Percentiles rank a stretch among this genome's conserved stretches.
phyloP scores from a whole-genome alignment of 2,797 vertebrate species.

The Bufotes viridis region DNA sequence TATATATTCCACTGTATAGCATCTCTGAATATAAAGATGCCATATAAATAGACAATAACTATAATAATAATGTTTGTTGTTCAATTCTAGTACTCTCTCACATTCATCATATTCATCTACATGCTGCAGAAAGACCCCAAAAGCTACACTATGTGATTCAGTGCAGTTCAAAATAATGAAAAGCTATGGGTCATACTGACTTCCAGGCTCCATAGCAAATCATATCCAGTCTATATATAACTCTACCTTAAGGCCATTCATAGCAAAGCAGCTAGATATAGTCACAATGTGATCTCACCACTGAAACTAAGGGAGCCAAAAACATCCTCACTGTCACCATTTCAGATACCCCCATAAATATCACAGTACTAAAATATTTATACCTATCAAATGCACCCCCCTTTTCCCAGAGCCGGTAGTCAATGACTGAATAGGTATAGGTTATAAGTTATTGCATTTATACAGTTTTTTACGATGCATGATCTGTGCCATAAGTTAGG shows the following conservation, averaged over 20 bases:
- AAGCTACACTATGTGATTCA: background rate
- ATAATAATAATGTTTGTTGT: background rate
- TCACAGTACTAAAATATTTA: background rate
- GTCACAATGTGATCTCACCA: background rate
- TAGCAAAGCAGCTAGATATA: background rate
- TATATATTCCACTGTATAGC: background rate
- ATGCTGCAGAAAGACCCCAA: background rate
- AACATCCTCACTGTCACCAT: background rate
- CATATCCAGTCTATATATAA: background rate
- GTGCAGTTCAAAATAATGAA: background rate
- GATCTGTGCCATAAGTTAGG: background rate
- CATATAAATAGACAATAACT: background rate
- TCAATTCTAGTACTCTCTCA: background rate
- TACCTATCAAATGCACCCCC: background rate
- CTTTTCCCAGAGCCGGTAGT: background rate
- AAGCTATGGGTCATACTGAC: background rate
- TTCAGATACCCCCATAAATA: background rate
- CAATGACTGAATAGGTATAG: background rate
- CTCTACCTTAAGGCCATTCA: background rate
- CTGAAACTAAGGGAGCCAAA: background rate
- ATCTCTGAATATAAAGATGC: background rate
- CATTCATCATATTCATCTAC: background rate
- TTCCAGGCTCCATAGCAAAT: background rate
- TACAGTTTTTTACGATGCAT: background rate
- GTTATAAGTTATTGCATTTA: background rate